These are phyloP conservation scores for Osedax frankpressi DNA, from an alignment of 2,888 invertebrate species.

Conservation along the genomic window DNA sequence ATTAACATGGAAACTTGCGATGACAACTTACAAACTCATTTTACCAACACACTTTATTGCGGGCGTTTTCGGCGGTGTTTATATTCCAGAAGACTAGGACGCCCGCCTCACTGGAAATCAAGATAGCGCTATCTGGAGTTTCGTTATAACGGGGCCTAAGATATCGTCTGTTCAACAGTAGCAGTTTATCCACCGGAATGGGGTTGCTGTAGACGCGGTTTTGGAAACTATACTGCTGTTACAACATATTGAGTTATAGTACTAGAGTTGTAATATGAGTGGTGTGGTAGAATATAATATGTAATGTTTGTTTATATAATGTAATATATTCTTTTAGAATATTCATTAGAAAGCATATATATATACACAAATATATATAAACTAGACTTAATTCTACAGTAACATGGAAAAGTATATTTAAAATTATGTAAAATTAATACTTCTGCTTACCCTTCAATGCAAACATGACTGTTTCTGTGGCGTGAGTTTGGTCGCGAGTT, in stretches of 20 bases:
- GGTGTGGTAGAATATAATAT: neutral
- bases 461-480: conserved; percentile 35
- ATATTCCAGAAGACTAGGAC: conserved; percentile 42
- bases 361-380: neutral
- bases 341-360: neutral
- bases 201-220: conserved; percentile 30
- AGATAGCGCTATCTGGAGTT: conserved; percentile 34
- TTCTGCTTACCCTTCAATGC: conserved; percentile 33
- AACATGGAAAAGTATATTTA: too few species aligned
- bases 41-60: too few species aligned
- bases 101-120: conserved; percentile 44
- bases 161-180: conserved; percentile 37
- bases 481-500: conserved; percentile 37
- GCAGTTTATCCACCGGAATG: conserved; percentile 41
- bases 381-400: neutral
- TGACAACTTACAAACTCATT: too few species aligned
- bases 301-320: neutral
- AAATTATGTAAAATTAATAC: neutral
- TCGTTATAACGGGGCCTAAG: conserved; percentile 24
- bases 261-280: neutral
- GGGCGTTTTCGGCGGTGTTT: neutral
- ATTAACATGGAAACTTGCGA: too few species aligned
- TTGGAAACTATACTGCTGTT: neutral
- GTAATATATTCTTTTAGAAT: neutral
- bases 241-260: neutral